Percentiles rank a stretch among this genome's conserved stretches.
Evolutionary conservation across 2,888 invertebrate genomes (phyloP).

Genomic region (Adelognathus sp.): DNA sequence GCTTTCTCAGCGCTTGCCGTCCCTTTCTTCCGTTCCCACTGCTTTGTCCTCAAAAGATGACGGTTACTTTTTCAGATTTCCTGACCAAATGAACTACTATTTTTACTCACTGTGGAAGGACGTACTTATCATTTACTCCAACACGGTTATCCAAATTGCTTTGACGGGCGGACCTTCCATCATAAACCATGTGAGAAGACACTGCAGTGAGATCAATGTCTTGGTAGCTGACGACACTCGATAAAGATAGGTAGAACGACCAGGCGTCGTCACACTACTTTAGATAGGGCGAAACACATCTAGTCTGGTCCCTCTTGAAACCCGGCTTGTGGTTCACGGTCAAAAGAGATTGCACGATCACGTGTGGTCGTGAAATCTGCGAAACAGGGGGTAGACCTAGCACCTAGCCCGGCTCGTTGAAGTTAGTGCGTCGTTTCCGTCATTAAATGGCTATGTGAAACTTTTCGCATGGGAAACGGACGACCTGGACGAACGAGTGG

Average conservation of each 20-base stretch:
- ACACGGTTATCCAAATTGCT: not conserved
- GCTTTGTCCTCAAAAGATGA: slow-evolving; percentile 1
- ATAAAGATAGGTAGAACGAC: not conserved
- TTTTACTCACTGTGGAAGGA: not conserved
- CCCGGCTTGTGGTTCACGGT: not conserved
- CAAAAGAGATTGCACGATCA: slow-evolving; percentile 24
- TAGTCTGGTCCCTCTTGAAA: not conserved
- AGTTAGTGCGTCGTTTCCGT: slow-evolving; percentile 25
- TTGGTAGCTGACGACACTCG: not conserved
- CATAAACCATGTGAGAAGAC: not conserved
- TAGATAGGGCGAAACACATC: slow-evolving; percentile 1
- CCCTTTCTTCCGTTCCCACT: not conserved
- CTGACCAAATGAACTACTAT: not conserved
- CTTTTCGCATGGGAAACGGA: slow-evolving; percentile 7
- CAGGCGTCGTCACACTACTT: not conserved
- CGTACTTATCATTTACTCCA: not conserved
- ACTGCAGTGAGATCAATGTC: not conserved
- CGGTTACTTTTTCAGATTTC: not conserved
- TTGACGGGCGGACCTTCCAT: too few relatives aligned
- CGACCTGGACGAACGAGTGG: not conserved
- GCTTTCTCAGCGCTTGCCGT: not conserved
- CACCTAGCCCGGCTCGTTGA: not conserved
- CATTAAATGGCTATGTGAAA: slow-evolving; percentile 29
- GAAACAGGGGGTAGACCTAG: not conserved
- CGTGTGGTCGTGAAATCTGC: not conserved